Conservation (phyloP, 1,140 invertebrate species). For the Dendrolimus kikuchii region DNA sequence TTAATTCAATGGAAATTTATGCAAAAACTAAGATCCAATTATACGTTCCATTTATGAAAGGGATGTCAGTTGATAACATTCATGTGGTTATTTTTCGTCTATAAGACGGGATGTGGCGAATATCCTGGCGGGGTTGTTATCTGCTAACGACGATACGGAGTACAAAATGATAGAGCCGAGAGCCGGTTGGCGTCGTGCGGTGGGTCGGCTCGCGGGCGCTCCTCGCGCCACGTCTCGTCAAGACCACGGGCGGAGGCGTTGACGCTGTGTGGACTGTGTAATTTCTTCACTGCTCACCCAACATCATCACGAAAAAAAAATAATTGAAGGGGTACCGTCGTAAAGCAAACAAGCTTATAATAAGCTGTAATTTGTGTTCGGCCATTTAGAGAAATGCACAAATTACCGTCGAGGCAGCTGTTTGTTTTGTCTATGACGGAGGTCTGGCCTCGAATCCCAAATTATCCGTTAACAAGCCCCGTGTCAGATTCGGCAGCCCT, state of each 20-base stretch:
- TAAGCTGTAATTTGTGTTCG: conserved; percentile 69
- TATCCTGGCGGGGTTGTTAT: conserved; percentile 10
- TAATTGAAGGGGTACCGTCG: conserved; percentile 68
- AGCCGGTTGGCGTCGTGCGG: conserved; percentile 14
- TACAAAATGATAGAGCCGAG: background rate
- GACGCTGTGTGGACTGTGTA: conserved; percentile 49
- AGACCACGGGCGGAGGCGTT: conserved; percentile 42
- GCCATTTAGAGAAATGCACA: conserved; percentile 71
- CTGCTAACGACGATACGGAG: conserved; percentile 12
- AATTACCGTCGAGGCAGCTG: conserved; percentile 64
- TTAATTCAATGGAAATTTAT: too few relatives aligned
- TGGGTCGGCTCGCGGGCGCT: conserved; percentile 30
- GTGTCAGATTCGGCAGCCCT: conserved; percentile 71
- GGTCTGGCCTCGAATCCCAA: conserved; percentile 52
- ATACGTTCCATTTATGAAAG: too few relatives aligned
- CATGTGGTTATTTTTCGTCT: too few relatives aligned
- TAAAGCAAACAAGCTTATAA: conserved; percentile 72
- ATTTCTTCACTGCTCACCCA: conserved; percentile 64
- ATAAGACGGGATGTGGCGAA: too few relatives aligned
- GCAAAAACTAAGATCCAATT: too few relatives aligned
- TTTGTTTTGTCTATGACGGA: conserved; percentile 71
- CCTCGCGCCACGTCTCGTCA: too few relatives aligned
- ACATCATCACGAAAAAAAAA: conserved; percentile 67
- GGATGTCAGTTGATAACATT: too few relatives aligned
- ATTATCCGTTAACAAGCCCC: conserved; percentile 70